phyloP scores from a whole-genome alignment of 2,888 invertebrate species.

The Plusia festucae region DNA sequence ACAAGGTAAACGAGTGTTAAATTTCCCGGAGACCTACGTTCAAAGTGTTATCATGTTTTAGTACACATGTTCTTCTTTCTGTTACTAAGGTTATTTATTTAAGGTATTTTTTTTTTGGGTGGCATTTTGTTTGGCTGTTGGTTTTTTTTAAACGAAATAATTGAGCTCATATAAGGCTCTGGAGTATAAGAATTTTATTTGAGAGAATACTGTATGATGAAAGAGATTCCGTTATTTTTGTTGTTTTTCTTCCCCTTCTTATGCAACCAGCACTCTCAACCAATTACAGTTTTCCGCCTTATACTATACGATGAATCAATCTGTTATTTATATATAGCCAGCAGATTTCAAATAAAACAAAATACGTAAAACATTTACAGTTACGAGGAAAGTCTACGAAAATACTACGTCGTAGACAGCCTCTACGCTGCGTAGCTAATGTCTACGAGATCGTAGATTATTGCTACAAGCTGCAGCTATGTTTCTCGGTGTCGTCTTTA shows the following conservation, averaged over 20 bases:
- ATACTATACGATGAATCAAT: not conserved
- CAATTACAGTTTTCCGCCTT: not conserved
- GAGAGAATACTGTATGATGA: not conserved
- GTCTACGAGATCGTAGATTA: conserved; percentile 17
- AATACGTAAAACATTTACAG: not conserved
- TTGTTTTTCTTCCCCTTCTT: not conserved
- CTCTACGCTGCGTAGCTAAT: conserved; percentile 20
- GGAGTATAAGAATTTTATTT: not conserved
- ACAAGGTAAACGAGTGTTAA: conserved; percentile 4
- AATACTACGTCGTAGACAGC: conserved; percentile 7
- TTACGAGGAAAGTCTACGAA: not conserved
- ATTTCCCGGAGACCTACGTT: not conserved
- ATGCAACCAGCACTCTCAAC: conserved; percentile 3
- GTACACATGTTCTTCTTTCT: not conserved
- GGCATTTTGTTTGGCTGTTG: not conserved
- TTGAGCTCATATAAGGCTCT: not conserved
- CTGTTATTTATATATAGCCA: not conserved
- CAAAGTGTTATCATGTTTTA: conserved; percentile 2
- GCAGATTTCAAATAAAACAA: not conserved
- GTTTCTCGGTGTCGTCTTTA: conserved; percentile 7
- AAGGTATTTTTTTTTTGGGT: not conserved
- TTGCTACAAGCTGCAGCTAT: not conserved
- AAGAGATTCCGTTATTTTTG: not conserved
- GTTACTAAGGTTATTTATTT: not conserved
- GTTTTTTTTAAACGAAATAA: not conserved